phyloP scores from a whole-genome alignment of 1,140 invertebrate species.

The Solen grandis region DNA sequence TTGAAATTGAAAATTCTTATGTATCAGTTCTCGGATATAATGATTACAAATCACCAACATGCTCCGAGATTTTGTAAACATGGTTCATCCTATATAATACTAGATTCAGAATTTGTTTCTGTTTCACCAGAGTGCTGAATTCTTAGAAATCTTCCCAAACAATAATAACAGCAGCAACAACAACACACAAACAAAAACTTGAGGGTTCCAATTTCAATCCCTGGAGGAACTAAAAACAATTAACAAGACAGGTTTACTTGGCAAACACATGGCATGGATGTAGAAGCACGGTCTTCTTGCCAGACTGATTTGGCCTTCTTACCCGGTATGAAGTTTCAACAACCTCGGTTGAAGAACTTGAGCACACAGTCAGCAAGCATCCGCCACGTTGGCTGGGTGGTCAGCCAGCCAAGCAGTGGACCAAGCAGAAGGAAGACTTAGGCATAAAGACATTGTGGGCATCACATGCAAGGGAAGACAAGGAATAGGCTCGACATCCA shows the following conservation, averaged over 20 bases:
- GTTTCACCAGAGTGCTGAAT: too few relatives aligned
- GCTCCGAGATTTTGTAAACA: too few relatives aligned
- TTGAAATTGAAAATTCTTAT: too few relatives aligned
- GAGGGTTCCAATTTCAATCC: not conserved
- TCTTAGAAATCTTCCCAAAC: too few relatives aligned
- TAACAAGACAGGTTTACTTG: not conserved
- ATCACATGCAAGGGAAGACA: not conserved
- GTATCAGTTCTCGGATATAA: too few relatives aligned
- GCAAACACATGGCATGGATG: not conserved
- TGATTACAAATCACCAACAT: too few relatives aligned
- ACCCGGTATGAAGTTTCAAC: not conserved
- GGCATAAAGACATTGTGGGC: not conserved
- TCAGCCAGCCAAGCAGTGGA: not conserved
- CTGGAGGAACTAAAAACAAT: not conserved
- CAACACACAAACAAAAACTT: too few relatives aligned
- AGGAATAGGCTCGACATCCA: not conserved
- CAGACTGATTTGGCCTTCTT: too few relatives aligned
- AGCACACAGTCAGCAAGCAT: not conserved
- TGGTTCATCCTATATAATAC: too few relatives aligned
- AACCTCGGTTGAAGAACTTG: not conserved
- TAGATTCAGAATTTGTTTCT: too few relatives aligned
- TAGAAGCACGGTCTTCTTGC: not conserved
- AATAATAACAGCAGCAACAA: too few relatives aligned
- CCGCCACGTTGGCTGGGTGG: not conserved
- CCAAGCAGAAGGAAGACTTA: too few relatives aligned